Conservation (phyloP, 2,888 invertebrate species). For the Parnassius orleans region DNA sequence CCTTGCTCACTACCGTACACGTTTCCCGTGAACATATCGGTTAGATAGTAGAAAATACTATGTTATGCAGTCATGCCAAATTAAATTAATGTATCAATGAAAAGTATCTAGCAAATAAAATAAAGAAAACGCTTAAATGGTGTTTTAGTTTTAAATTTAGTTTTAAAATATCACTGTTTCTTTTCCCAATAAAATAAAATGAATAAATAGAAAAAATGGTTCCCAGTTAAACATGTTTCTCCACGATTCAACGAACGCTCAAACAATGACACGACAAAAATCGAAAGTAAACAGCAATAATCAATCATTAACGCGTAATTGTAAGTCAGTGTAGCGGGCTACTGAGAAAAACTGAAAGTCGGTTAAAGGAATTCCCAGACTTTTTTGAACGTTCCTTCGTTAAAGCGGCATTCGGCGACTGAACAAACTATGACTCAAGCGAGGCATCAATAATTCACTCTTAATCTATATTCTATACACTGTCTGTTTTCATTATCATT, state of each 20-base stretch:
- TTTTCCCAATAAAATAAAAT: no score
- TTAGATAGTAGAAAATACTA: no score
- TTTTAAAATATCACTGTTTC: no score
- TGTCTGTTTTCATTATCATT: conserved; percentile 54
- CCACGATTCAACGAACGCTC: conserved; percentile 31
- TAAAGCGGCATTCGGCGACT: conserved; percentile 58
- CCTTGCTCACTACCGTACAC: no score
- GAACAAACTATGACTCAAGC: conserved; percentile 69
- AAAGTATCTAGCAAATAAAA: no score
- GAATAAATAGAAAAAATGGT: no score
- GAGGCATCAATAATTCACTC: conserved; percentile 76
- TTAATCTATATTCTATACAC: conserved; percentile 56
- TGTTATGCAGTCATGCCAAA: no score
- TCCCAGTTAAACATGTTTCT: no score
- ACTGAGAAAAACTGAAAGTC: conserved; percentile 55
- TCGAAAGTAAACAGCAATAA: conserved; percentile 66
- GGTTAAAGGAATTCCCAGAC: conserved; percentile 61
- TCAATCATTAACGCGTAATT: conserved; percentile 73
- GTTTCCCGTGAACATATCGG: no score
- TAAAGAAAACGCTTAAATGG: no score
- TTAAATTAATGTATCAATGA: no score
- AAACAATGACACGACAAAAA: conserved; percentile 64
- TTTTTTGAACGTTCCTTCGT: conserved; percentile 54
- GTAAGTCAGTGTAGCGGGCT: conserved; percentile 32
- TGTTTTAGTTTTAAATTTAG: no score